Evolutionary conservation across 1,140 invertebrate species (phyloP).

Genomic region (Drosophila bocqueti): DNA sequence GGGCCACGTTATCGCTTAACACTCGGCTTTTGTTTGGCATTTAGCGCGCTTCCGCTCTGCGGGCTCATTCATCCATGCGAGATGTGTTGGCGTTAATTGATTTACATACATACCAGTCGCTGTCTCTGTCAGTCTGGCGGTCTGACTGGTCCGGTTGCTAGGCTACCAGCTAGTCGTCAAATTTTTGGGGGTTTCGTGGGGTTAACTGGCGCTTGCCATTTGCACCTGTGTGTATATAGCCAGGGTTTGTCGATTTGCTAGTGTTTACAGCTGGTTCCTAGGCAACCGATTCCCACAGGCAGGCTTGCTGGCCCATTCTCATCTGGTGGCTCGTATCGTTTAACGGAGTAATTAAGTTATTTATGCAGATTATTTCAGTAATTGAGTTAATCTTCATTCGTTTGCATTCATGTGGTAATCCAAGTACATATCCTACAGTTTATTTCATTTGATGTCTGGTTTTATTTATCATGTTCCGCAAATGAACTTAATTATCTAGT

Average conservation of each 20-base stretch:
- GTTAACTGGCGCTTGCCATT: conserved; percentile 27
- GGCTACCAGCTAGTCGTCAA: conserved; percentile 9
- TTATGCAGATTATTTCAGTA: conserved; percentile 14
- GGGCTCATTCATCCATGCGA: conserved; percentile 42
- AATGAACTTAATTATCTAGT: not conserved
- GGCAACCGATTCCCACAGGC: not conserved
- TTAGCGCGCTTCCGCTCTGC: conserved; percentile 71
- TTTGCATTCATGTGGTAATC: not conserved
- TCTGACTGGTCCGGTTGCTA: conserved; percentile 23
- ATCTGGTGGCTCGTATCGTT: not conserved
- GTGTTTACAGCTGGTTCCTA: conserved; percentile 15
- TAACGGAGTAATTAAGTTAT: conserved; percentile 7
- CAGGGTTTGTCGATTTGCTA: conserved; percentile 1
- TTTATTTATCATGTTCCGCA: not conserved
- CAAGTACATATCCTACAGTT: not conserved
- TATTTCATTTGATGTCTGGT: conserved; percentile 2
- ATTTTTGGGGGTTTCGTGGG: conserved; percentile 2
- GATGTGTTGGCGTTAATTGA: conserved; percentile 52
- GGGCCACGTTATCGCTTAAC: conserved; percentile 52
- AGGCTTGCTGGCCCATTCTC: not conserved
- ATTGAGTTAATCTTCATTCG: conserved; percentile 13
- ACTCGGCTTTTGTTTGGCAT: conserved; percentile 60
- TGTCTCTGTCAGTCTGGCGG: conserved; percentile 5
- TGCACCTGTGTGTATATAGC: conserved; percentile 5
- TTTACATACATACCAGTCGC: conserved; percentile 29